Conservation (phyloP, 2,888 invertebrate species). For the Chrysolina americana region DNA sequence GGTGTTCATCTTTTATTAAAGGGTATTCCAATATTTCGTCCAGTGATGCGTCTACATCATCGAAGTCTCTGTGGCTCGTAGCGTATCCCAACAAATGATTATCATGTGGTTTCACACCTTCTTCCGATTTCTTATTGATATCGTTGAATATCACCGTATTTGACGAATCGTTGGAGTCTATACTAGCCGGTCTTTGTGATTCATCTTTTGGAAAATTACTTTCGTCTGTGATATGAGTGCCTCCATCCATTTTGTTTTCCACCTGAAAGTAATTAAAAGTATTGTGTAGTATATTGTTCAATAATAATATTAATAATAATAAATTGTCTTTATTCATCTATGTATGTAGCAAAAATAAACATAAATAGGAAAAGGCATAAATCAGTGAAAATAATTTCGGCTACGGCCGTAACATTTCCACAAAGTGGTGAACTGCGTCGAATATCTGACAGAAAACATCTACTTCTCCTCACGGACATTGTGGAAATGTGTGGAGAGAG, state of each 20-base stretch:
- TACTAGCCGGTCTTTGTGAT: conserved; percentile 49
- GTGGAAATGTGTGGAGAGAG: no score
- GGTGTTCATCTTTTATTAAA: conserved; percentile 49
- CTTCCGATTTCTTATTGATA: conserved; percentile 24
- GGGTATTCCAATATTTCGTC: conserved; percentile 42
- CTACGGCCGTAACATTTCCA: no score
- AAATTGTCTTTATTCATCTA: no score
- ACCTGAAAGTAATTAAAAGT: conserved; percentile 16
- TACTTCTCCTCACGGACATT: no score
- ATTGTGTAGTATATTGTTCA: no score
- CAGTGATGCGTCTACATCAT: not conserved
- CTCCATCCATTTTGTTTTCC: conserved; percentile 39
- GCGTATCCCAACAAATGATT: not conserved
- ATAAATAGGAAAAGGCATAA: no score
- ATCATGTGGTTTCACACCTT: conserved; percentile 9
- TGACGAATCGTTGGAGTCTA: conserved; percentile 57
- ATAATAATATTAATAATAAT: no score
- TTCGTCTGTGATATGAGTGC: conserved; percentile 40
- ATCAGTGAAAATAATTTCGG: no score
- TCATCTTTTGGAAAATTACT: conserved; percentile 30
- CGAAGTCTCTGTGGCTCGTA: not conserved
- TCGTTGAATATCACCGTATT: conserved; percentile 57
- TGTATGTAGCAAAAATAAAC: no score
- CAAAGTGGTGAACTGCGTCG: no score
- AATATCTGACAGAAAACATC: no score